These are phyloP conservation scores for Ciconia stormi DNA, from an alignment of 2,113 vertebrate species.

Conservation along the genomic window DNA sequence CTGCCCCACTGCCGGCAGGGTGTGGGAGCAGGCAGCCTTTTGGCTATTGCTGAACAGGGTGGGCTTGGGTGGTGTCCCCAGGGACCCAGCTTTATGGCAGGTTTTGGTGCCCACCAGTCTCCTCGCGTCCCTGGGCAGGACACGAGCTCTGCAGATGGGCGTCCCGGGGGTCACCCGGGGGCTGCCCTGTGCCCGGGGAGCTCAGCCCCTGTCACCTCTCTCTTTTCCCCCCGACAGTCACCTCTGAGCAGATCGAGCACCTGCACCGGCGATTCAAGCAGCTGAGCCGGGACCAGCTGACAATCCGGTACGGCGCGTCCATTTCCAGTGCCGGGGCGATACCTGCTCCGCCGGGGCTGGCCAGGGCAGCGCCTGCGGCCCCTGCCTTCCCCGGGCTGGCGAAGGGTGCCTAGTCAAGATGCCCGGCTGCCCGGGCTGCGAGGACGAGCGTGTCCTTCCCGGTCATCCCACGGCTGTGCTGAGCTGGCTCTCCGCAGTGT, in stretches of 20 bases:
- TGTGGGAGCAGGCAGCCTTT: not conserved
- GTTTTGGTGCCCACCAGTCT: not conserved
- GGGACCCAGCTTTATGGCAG: rapidly evolving
- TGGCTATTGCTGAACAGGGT: rapidly evolving
- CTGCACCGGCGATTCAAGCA: slow-evolving; percentile 85
- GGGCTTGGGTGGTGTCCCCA: not conserved
- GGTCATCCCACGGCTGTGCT: rapidly evolving
- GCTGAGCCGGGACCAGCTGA: slow-evolving; percentile 83
- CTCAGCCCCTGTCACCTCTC: not conserved
- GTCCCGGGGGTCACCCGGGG: rapidly evolving
- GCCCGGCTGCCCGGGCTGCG: rapidly evolving
- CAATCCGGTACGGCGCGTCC: slow-evolving; percentile 76
- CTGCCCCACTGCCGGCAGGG: rapidly evolving
- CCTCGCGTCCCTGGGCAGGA: not conserved
- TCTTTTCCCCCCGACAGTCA: slow-evolving; percentile 75
- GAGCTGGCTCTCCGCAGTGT: not conserved
- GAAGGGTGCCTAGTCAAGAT: rapidly evolving
- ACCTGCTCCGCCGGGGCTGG: not conserved
- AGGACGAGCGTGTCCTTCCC: rapidly evolving
- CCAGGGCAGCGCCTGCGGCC: not conserved
- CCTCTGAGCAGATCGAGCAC: slow-evolving; percentile 86
- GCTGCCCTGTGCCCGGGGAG: not conserved
- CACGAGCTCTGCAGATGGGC: rapidly evolving
- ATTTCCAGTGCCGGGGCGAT: rapidly evolving
- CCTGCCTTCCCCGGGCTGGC: too few species aligned